Percentiles rank a stretch among this genome's conserved stretches.
phyloP scores from a whole-genome alignment of 2,888 invertebrate species.

The Minunthozetes semirufus region DNA sequence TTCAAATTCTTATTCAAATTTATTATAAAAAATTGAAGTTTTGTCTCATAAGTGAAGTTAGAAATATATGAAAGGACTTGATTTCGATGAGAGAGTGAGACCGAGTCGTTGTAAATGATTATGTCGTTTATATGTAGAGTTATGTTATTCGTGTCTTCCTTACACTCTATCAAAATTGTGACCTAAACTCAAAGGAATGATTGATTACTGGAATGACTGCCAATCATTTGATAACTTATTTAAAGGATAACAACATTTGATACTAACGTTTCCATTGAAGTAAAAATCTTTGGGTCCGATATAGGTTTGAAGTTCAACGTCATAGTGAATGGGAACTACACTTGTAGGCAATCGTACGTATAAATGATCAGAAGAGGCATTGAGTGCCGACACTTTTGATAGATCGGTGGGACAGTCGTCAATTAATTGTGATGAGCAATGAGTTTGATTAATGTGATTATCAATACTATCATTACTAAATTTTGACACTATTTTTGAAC shows the following conservation, averaged over 20 bases:
- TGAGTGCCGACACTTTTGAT: not conserved
- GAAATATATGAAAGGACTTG: not conserved
- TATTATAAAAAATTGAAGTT: constrained; percentile 62
- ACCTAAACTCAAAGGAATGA: constrained; percentile 29
- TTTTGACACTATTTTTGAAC: constrained; percentile 4
- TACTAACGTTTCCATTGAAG: constrained; percentile 38
- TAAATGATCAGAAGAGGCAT: not conserved
- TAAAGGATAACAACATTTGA: not conserved
- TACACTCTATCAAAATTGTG: constrained; percentile 53
- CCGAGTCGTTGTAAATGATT: constrained; percentile 56
- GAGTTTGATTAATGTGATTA: not conserved
- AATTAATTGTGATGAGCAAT: not conserved
- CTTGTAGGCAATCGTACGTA: constrained; percentile 34
- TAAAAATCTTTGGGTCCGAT: constrained; percentile 38
- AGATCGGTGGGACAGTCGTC: not conserved
- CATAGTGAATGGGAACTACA: constrained; percentile 40
- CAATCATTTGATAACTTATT: not conserved
- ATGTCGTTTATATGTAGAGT: constrained; percentile 69
- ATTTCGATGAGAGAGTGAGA: constrained; percentile 45
- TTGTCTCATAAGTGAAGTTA: constrained; percentile 1
- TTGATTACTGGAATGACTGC: not conserved
- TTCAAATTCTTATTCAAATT: constrained; percentile 56
- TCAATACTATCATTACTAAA: constrained; percentile 8
- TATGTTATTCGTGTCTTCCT: constrained; percentile 59
- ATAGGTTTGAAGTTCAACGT: constrained; percentile 38